phyloP scores from a whole-genome alignment of 2,113 vertebrate species.

The Periophthalmus modestus region DNA sequence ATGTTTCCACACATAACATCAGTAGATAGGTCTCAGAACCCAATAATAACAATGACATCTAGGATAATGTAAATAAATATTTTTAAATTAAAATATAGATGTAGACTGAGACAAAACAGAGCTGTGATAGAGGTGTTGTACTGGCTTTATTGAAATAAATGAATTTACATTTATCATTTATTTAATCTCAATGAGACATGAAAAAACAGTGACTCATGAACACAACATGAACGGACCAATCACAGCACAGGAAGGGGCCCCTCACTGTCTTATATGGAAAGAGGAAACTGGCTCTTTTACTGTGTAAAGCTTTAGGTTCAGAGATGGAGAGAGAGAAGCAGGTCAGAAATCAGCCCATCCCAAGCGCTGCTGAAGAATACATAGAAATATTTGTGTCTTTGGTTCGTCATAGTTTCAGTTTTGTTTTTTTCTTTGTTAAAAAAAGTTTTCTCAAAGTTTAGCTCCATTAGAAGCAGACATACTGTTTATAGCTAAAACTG shows the following conservation, averaged over 20 bases:
- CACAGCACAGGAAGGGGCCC: slow-evolving; percentile 30
- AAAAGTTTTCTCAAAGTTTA: background rate
- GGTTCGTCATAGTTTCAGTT: background rate
- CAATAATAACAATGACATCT: background rate
- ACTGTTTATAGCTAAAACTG: background rate
- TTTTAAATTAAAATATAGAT: background rate
- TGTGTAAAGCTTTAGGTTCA: slow-evolving; percentile 10
- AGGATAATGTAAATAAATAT: background rate
- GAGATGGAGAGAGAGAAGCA: background rate
- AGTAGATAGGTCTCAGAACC: too few species aligned
- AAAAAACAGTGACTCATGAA: slow-evolving; percentile 30
- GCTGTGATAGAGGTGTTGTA: slow-evolving; percentile 11
- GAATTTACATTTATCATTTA: slow-evolving; percentile 2
- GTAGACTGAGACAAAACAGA: background rate
- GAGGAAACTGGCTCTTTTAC: background rate
- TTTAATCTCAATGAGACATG: slow-evolving; percentile 33
- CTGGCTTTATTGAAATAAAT: slow-evolving; percentile 53
- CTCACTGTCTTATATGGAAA: background rate
- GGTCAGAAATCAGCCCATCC: slow-evolving; percentile 20
- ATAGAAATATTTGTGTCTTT: background rate
- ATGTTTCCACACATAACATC: background rate
- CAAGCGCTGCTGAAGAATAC: background rate
- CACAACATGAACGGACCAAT: slow-evolving; percentile 31
- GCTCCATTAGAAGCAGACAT: background rate
- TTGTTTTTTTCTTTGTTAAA: too few species aligned